Base-by-base conservation (phyloP, 2,113 vertebrate genomes). In the Rhea americana region DNA sequence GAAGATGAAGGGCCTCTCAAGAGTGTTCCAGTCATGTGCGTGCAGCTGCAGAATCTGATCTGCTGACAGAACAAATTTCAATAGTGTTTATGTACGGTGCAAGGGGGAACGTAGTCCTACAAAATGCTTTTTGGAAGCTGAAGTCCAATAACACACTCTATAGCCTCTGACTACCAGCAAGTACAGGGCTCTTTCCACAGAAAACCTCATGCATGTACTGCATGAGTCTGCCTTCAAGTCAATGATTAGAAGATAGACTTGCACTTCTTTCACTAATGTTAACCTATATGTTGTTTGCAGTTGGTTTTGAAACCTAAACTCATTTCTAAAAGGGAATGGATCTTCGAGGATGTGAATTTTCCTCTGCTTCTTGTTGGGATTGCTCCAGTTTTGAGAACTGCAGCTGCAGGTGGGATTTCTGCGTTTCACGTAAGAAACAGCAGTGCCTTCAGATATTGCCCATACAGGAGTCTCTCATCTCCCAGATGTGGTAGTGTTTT, bases 121-220 rank as follows among this genome's bases (percentile, higher is more conserved):
- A 73, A 70, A 21, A 32, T 6, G 5, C 1, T 74, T 79, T 78
- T 75, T 9, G 6, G 45, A 85, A 91, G 50, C 13, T 77, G 7
- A 85, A 76, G 63, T 85, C 11, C 51, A 19, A 19, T 56, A 51
- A 24, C 43, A 76, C 3, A 7, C 89, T 66, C 56, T 41, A 84
- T 37, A 93, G 11, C n/a, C 32, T 78, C 2, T 5, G 16, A 47
- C 21, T 10, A n/a, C 51, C 9, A 24, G 48, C 30, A 80, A 74
- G 21, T 2, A 35, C 5, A 8, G 47, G 1, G 11, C 41, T 67
- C 13, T 91, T 75, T 7, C 13, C 26, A 17, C 13, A 68, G 39
- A 72, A 72, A 75, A 3, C 16, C 30, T 67, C 0, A 0, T 30
- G 32, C 47, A 24, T 50, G 26, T 50, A 9, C 32, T 68, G 50